phyloP scores from a whole-genome alignment of 2,888 invertebrate genomes.

The Arctia plantaginis region DNA sequence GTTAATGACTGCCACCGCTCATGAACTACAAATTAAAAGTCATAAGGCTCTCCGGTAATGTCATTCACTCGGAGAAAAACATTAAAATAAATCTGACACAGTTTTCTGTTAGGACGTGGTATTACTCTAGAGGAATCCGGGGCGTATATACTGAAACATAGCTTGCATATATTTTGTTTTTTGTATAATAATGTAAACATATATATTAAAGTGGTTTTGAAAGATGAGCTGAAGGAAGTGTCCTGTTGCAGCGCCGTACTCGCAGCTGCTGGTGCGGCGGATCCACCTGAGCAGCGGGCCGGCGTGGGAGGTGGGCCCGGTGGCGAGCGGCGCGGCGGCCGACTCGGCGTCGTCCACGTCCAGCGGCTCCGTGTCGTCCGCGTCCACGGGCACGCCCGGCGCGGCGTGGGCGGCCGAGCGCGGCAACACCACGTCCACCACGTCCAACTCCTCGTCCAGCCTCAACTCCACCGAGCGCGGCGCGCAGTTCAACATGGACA shows the following conservation, averaged over 20 bases:
- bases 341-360: slow-evolving; percentile 30
- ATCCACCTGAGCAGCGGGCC: slow-evolving; percentile 35
- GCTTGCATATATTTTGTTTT: no score
- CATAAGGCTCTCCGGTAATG: no score
- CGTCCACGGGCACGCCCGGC: slow-evolving; percentile 53
- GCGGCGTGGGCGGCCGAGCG: slow-evolving; percentile 51
- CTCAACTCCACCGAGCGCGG: slow-evolving; percentile 60
- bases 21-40: no score
- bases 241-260: slow-evolving; percentile 50
- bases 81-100: no score
- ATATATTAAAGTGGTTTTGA: no score
- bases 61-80: no score
- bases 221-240: no score
- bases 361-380: slow-evolving; percentile 24
- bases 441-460: slow-evolving; percentile 37
- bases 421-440: slow-evolving; percentile 38
- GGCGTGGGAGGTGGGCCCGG: slow-evolving; percentile 39
- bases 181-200: no score
- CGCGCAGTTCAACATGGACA: slow-evolving; percentile 80
- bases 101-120: no score
- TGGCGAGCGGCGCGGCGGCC: slow-evolving; percentile 28
- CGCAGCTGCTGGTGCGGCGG: slow-evolving; percentile 61
- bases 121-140: no score
- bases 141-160: no score
- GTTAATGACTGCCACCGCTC: no score